These are phyloP conservation scores for Thymelicus acteon DNA, from an alignment of 2,888 invertebrate genomes.

Conservation along the genomic window DNA sequence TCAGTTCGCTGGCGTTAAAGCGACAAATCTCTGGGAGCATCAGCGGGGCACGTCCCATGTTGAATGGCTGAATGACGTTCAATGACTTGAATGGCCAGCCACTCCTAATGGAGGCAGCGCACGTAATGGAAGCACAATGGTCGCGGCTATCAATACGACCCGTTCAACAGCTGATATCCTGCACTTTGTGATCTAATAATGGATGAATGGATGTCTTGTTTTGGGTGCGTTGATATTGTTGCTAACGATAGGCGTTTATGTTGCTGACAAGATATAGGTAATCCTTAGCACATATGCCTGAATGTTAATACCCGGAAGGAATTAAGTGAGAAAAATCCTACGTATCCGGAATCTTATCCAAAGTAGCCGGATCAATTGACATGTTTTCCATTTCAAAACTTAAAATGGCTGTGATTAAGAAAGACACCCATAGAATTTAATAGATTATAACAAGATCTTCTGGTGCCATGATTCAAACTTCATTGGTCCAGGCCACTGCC, in stretches of 20 bases:
- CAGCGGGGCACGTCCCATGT: constrained; percentile 4
- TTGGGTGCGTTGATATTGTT: neutral
- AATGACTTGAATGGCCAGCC: constrained; percentile 25
- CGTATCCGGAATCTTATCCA: too few species aligned
- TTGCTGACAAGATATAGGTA: too few species aligned
- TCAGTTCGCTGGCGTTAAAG: constrained; percentile 17
- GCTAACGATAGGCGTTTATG: neutral
- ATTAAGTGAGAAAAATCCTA: too few species aligned
- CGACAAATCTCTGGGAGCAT: constrained; percentile 17
- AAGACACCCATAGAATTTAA: constrained; percentile 16
- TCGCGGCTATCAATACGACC: constrained; percentile 26
- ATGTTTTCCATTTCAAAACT: too few species aligned
- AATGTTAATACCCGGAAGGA: too few species aligned
- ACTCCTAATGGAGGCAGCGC: constrained; percentile 25
- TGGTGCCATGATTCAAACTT: too few species aligned
- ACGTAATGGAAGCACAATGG: constrained; percentile 33
- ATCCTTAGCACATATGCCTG: too few species aligned
- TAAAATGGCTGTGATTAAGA: too few species aligned
- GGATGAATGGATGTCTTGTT: constrained; percentile 8
- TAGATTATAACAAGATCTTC: too few species aligned
- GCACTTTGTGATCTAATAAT: constrained; percentile 29
- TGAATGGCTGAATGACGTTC: constrained; percentile 5
- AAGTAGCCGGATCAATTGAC: too few species aligned
- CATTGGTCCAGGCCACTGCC: too few species aligned
- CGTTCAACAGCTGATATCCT: constrained; percentile 41